A percentile compares a stretch with the other conserved stretches of the same genome.
Evolutionary conservation across 1,140 invertebrate genomes (phyloP).

Genomic region (Metopolophium dirhodum): DNA sequence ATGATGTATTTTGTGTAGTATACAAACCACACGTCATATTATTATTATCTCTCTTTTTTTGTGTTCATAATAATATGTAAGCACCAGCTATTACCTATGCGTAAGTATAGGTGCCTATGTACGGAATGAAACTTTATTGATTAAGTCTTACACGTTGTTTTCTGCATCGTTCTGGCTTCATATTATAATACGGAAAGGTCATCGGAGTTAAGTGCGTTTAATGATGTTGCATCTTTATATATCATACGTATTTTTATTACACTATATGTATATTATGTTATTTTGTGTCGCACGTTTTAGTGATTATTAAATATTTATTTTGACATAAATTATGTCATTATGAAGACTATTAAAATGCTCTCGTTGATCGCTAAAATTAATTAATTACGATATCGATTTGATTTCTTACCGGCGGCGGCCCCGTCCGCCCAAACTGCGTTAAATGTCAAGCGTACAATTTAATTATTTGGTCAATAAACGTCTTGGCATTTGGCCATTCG

Average conservation of each 20-base stretch:
- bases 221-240: slow-evolving; percentile 2
- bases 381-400: background rate
- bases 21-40: background rate
- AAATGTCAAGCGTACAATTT: slow-evolving; percentile 32
- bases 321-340: background rate
- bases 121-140: slow-evolving; percentile 8
- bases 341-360: background rate
- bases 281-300: background rate
- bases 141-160: background rate
- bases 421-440: background rate
- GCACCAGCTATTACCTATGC: background rate
- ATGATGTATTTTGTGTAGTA: background rate
- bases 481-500: slow-evolving; percentile 41
- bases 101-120: background rate
- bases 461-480: slow-evolving; percentile 46
- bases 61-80: background rate
- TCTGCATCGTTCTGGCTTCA: background rate
- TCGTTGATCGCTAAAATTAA: background rate
- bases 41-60: background rate
- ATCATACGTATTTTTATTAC: background rate
- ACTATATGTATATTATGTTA: background rate
- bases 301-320: background rate
- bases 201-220: background rate
- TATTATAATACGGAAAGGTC: background rate
- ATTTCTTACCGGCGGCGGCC: background rate